phyloP scores from a whole-genome alignment of 2,888 invertebrate genomes.

The Aproaerema taeniolella region DNA sequence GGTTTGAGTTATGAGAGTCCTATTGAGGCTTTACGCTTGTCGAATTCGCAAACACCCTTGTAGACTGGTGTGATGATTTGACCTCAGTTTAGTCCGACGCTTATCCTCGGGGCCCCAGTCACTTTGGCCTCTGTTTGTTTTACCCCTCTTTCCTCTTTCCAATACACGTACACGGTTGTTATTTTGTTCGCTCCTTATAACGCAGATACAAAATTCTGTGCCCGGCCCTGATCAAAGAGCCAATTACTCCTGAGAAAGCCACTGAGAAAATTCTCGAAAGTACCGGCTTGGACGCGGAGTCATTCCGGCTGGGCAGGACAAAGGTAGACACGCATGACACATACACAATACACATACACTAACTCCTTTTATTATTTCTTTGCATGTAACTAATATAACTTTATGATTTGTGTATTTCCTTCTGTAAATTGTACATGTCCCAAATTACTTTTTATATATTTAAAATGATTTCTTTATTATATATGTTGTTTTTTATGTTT shows the following conservation, averaged over 20 bases:
- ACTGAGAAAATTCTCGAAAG: conserved; percentile 88
- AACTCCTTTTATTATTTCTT: conserved; percentile 26
- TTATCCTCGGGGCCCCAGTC: conserved; percentile 52
- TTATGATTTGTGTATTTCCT: too few species aligned
- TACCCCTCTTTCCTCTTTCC: conserved; percentile 28
- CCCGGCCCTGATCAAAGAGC: conserved; percentile 89
- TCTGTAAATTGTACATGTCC: too few species aligned
- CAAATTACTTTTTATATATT: too few species aligned
- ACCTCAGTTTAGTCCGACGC: conserved; percentile 35
- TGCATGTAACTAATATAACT: conserved; percentile 12
- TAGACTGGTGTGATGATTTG: conserved; percentile 54
- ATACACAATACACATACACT: conserved; percentile 32
- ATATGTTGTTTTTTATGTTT: too few species aligned
- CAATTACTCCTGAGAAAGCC: conserved; percentile 85
- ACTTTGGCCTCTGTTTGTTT: conserved; percentile 54
- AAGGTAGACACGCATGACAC: conserved; percentile 84
- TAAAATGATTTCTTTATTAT: too few species aligned
- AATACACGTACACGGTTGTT: conserved; percentile 40
- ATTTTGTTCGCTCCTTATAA: conserved; percentile 66
- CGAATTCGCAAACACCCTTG: conserved; percentile 47
- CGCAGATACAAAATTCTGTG: conserved; percentile 99
- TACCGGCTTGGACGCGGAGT: conserved; percentile 92
- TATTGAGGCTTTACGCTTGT: conserved; percentile 40
- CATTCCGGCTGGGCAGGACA: conserved; percentile 96
- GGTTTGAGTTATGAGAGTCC: conserved; percentile 28